phyloP scores from a whole-genome alignment of 1,140 invertebrate species.

The Aphis gossypii region DNA sequence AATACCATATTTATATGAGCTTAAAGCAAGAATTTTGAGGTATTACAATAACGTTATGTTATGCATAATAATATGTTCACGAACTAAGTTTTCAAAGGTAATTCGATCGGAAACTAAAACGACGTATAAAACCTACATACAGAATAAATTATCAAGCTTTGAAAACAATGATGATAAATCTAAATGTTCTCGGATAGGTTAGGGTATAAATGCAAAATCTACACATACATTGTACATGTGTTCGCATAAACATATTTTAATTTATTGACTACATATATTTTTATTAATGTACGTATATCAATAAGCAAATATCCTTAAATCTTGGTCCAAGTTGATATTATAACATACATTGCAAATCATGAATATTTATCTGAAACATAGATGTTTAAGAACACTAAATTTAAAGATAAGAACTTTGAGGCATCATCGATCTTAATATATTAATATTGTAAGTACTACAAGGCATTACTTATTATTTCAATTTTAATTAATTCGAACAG shows the following conservation, averaged over 20 bases:
- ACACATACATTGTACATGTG: background rate
- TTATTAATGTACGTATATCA: background rate
- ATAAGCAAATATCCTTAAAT: background rate
- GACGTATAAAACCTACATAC: background rate
- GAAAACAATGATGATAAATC: background rate
- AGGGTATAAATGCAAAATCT: background rate
- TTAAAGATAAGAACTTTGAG: background rate
- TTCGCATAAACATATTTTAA: background rate
- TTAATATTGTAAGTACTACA: background rate
- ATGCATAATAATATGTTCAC: background rate
- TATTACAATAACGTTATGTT: background rate
- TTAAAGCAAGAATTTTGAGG: background rate
- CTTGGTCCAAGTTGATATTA: background rate
- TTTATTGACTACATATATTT: background rate
- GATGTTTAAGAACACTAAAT: background rate
- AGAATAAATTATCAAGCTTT: background rate
- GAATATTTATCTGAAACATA: background rate
- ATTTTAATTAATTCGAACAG: no score
- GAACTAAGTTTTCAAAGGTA: background rate
- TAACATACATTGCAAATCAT: background rate
- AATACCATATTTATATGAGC: background rate
- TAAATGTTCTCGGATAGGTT: background rate
- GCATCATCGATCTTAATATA: background rate
- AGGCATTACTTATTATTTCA: background rate
- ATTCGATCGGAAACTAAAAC: background rate